Percentiles rank a stretch among this genome's conserved stretches.
Evolutionary conservation across 2,797 vertebrate species (phyloP).

Genomic region (Hoplostethus mediterraneus): DNA sequence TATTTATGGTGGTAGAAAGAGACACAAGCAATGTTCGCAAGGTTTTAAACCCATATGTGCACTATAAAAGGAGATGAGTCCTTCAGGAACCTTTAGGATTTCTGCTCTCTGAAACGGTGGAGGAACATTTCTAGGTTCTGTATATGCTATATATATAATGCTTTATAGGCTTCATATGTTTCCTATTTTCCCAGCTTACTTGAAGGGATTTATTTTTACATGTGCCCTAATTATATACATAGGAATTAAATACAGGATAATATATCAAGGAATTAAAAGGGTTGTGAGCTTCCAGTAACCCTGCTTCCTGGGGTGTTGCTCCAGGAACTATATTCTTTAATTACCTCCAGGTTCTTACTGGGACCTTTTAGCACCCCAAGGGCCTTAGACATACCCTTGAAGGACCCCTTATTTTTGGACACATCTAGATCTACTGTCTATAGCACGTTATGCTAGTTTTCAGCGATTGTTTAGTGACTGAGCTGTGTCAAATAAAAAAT

Average conservation of each 20-base stretch:
- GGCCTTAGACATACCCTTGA: neutral
- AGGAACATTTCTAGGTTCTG: neutral
- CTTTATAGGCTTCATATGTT: neutral
- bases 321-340: neutral
- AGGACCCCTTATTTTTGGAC: too few species aligned
- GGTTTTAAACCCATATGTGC: conserved; percentile 69
- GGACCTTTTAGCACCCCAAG: neutral
- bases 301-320: too few species aligned
- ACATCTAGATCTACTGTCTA: too few species aligned
- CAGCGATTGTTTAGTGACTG: too few species aligned
- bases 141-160: too few species aligned
- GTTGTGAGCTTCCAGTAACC: neutral
- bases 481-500: too few species aligned
- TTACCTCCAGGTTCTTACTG: neutral
- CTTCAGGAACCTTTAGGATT: conserved; percentile 15
- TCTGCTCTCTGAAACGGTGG: neutral
- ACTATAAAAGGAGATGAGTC: conserved; percentile 25
- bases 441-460: too few species aligned
- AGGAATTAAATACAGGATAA: too few species aligned
- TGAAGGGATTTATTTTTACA: too few species aligned
- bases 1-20: conserved; percentile 65
- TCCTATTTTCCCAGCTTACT: too few species aligned
- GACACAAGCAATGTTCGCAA: conserved; percentile 63
- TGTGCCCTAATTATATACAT: too few species aligned
- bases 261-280: neutral